Conservation (phyloP, 2,888 invertebrate genomes). For the Apantesis nais region DNA sequence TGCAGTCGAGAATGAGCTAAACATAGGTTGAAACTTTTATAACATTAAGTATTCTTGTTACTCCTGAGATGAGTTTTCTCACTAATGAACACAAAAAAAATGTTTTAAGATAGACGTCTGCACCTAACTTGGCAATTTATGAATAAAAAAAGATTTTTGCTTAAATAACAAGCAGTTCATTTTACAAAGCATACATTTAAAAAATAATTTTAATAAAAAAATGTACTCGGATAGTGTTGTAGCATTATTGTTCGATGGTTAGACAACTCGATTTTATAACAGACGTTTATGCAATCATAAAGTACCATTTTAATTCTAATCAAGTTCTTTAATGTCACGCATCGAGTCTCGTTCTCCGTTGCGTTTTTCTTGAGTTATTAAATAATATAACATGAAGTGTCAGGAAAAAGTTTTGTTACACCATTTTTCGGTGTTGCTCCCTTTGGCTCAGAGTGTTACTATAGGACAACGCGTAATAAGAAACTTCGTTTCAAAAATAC, state of each 20-base stretch:
- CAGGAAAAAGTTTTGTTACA: no score
- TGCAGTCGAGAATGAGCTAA: background rate
- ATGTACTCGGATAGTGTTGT: background rate
- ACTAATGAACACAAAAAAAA: background rate
- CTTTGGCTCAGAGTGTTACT: no score
- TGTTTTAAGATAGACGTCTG: background rate
- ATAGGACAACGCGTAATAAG: no score
- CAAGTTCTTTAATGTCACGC: no score
- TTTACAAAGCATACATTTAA: background rate
- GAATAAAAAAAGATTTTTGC: background rate
- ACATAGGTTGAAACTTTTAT: background rate
- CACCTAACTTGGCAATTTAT: background rate
- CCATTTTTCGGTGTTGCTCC: no score
- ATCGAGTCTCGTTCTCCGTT: no score
- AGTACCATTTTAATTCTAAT: no score
- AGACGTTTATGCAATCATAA: no score
- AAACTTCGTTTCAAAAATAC: no score
- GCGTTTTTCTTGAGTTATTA: no score
- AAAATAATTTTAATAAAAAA: background rate
- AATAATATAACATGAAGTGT: no score
- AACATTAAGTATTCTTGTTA: background rate
- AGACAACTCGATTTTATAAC: background rate
- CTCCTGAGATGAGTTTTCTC: background rate
- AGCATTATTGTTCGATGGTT: background rate
- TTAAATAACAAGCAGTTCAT: background rate